Percentiles rank a stretch among this genome's conserved stretches.
Evolutionary conservation across 1,140 invertebrate genomes (phyloP).

Genomic region (Sarcophaga bullata): DNA sequence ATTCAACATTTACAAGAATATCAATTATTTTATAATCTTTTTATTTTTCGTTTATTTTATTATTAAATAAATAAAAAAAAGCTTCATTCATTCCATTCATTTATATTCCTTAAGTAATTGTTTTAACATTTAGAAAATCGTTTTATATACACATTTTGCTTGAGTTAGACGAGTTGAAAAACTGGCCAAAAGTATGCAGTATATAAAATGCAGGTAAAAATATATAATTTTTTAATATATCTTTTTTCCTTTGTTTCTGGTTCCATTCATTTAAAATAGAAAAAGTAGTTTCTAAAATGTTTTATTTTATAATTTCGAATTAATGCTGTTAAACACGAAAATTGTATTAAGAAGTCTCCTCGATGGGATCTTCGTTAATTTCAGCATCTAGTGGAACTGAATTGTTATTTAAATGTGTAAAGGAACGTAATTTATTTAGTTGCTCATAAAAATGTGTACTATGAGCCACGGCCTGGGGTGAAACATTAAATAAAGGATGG

Average conservation of each 20-base stretch:
- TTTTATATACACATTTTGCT: not conserved
- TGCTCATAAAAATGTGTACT: conserved; percentile 52
- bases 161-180: not conserved
- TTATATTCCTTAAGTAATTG: not conserved
- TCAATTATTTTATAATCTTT: too few relatives aligned
- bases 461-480: conserved; percentile 61
- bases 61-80: conserved; percentile 3
- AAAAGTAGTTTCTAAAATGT: not conserved
- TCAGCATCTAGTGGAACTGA: not conserved
- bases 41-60: not conserved
- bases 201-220: conserved; percentile 19
- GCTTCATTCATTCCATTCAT: not conserved
- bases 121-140: not conserved
- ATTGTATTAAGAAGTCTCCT: not conserved
- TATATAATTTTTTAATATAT: not conserved
- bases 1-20: conserved; percentile 15
- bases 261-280: not conserved
- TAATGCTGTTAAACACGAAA: too few relatives aligned
- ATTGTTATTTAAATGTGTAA: conserved; percentile 21
- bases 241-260: not conserved
- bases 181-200: not conserved
- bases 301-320: not conserved
- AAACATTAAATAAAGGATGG: conserved; percentile 77
- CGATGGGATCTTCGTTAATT: not conserved
- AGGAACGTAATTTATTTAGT: conserved; percentile 37